Conservation (phyloP, 1,140 invertebrate species). For the Magallana gigas region DNA sequence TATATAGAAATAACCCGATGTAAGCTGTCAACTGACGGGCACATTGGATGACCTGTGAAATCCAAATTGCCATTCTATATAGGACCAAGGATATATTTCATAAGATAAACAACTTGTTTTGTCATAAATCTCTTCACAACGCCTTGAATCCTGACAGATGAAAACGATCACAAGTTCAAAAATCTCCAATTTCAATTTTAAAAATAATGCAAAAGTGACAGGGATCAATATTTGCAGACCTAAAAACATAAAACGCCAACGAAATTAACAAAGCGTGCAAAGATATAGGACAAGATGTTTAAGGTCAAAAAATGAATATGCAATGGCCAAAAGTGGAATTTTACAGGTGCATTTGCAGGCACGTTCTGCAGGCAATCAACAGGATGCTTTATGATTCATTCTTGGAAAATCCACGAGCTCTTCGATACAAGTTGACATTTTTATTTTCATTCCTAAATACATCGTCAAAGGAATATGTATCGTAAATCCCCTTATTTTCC, state of each 20-base stretch:
- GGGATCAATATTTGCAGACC: slow-evolving; percentile 3
- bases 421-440: not conserved
- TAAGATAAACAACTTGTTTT: not conserved
- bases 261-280: not conserved
- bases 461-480: too few species aligned
- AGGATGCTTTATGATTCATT: slow-evolving; percentile 13
- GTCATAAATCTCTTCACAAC: not conserved
- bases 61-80: not conserved
- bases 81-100: not conserved
- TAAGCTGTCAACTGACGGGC: not conserved
- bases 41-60: not conserved
- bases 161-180: not conserved
- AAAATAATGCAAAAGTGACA: not conserved
- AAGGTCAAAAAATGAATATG: slow-evolving; percentile 27
- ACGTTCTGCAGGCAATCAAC: not conserved
- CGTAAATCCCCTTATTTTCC: too few species aligned
- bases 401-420: not conserved
- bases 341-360: not conserved
- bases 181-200: not conserved
- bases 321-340: not conserved
- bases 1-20: too few species aligned
- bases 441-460: too few species aligned
- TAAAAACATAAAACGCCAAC: not conserved
- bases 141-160: not conserved
- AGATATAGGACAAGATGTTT: not conserved